A percentile compares a stretch with the other conserved stretches of the same genome.
phyloP scores from a whole-genome alignment of 2,797 vertebrate species.

The Cichlasoma orientale region DNA sequence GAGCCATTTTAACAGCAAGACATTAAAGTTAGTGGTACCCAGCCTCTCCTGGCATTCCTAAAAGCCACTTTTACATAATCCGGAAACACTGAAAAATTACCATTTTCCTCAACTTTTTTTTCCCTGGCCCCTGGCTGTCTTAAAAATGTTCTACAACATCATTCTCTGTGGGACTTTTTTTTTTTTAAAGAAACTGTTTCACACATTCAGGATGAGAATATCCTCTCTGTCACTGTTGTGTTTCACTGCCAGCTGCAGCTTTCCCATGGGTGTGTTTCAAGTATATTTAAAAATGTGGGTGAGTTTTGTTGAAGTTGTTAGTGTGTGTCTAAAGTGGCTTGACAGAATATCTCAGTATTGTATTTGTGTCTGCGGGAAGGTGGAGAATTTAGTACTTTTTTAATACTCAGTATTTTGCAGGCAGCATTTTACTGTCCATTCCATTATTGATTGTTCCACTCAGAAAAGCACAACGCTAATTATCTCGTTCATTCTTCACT shows the following conservation, averaged over 20 bases:
- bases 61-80: constrained; percentile 62
- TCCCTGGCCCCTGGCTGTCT: constrained; percentile 35
- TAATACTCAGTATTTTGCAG: not conserved
- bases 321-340: constrained; percentile 15
- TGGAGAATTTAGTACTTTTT: constrained; percentile 3
- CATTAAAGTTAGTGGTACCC: constrained; percentile 48
- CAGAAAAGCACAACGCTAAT: constrained; percentile 9
- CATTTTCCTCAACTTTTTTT: constrained; percentile 39
- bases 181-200: constrained; percentile 34
- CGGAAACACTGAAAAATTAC: constrained; percentile 39
- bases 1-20: constrained; percentile 48
- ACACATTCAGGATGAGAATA: constrained; percentile 42
- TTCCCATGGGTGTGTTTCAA: constrained; percentile 9
- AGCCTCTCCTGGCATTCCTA: constrained; percentile 48
- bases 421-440: constrained; percentile 1
- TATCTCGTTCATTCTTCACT: constrained; percentile 21
- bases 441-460: constrained; percentile 3
- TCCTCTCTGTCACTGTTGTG: constrained; percentile 22
- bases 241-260: constrained; percentile 6
- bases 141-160: constrained; percentile 50
- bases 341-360: not conserved
- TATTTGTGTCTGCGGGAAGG: not conserved
- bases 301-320: constrained; percentile 23
- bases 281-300: constrained; percentile 13
- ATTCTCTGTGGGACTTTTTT: constrained; percentile 23